A percentile compares a stretch with the other conserved stretches of the same genome.
Evolutionary conservation across 2,113 vertebrate genomes (phyloP).

Genomic region (Syngnathus floridae): DNA sequence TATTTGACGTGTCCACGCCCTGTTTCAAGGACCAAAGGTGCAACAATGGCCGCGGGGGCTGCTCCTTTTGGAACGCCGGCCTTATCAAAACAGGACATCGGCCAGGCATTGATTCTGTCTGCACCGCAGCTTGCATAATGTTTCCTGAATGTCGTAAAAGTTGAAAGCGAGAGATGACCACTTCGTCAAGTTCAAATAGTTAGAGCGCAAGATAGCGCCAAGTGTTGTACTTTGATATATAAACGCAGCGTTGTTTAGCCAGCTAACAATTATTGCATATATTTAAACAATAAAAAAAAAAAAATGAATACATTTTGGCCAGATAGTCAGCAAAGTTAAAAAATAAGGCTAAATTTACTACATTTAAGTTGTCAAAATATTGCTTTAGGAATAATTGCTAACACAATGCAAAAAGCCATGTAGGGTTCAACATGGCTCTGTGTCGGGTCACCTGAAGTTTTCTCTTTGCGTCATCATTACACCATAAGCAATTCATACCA

Average conservation of each 20-base stretch:
- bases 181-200: conserved; percentile 22
- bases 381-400: too few species aligned
- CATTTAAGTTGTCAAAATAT: too few species aligned
- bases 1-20: conserved; percentile 54
- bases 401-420: too few species aligned
- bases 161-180: conserved; percentile 22
- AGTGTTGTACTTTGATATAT: conserved; percentile 10
- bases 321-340: too few species aligned
- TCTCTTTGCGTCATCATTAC: too few species aligned
- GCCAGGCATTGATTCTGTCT: conserved; percentile 52
- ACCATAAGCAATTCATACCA: neutral
- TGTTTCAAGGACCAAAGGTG: conserved; percentile 57
- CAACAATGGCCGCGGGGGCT: conserved; percentile 56
- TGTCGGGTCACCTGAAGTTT: too few species aligned
- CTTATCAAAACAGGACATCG: conserved; percentile 53
- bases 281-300: too few species aligned
- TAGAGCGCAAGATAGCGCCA: neutral
- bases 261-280: too few species aligned
- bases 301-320: too few species aligned
- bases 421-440: too few species aligned
- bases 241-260: neutral
- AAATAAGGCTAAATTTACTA: too few species aligned
- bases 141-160: conserved; percentile 21
- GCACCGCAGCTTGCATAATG: conserved; percentile 29
- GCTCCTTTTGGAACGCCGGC: conserved; percentile 19